phyloP scores from a whole-genome alignment of 2,888 invertebrate species.

The Synergus itoensis region DNA sequence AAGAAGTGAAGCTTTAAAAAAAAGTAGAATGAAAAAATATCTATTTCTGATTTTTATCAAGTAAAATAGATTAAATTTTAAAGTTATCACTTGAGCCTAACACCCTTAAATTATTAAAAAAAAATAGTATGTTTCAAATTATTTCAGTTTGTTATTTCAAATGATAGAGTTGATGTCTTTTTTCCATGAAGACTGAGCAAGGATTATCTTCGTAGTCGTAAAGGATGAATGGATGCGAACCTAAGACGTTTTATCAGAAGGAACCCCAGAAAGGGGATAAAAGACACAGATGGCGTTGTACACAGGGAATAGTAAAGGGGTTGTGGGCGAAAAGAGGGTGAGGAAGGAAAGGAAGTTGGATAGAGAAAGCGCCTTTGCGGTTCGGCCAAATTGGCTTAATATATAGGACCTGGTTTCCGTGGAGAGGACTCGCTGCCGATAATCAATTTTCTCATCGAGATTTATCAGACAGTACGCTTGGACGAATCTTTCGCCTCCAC shows the following conservation, averaged over 20 bases:
- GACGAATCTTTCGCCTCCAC: constrained; percentile 34
- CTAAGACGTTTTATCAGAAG: constrained; percentile 39
- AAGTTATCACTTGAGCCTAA: too few relatives aligned
- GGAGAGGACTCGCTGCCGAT: constrained; percentile 36
- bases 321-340: background rate
- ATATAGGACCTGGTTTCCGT: constrained; percentile 38
- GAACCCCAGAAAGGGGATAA: background rate
- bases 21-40: too few relatives aligned
- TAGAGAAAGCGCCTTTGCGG: constrained; percentile 39
- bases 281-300: constrained; percentile 27
- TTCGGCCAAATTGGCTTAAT: constrained; percentile 39
- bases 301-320: constrained; percentile 15
- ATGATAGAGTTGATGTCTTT: background rate
- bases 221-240: constrained; percentile 29
- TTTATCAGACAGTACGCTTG: constrained; percentile 39
- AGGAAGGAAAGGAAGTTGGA: too few relatives aligned
- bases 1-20: too few relatives aligned
- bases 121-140: background rate
- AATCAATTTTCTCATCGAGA: constrained; percentile 42
- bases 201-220: background rate
- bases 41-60: too few relatives aligned
- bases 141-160: background rate
- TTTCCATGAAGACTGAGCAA: background rate
- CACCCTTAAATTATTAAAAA: too few relatives aligned
- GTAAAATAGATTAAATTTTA: too few relatives aligned